Conservation (phyloP, 2,797 vertebrate species). For the Cossypha dichroa region DNA sequence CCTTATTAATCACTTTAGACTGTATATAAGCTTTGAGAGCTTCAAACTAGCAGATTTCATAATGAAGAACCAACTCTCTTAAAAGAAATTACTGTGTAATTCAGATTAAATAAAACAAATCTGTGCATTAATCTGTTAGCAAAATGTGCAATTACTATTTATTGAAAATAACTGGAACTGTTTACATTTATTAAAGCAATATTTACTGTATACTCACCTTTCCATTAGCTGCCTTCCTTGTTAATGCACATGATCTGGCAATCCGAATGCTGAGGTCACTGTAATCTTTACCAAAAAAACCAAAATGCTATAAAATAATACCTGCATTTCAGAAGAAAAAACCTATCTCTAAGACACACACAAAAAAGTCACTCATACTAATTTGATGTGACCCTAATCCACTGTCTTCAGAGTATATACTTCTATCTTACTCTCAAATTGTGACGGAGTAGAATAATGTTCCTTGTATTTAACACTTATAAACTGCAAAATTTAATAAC, state of each 20-base stretch:
- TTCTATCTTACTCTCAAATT: background rate
- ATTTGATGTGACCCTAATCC: background rate
- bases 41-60: background rate
- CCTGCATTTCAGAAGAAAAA: background rate
- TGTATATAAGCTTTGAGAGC: background rate
- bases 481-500: background rate
- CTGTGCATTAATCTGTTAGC: background rate
- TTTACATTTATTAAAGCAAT: background rate
- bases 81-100: background rate
- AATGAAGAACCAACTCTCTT: background rate
- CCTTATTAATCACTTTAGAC: background rate
- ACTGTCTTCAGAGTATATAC: background rate
- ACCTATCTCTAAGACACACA: background rate
- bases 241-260: slow-evolving; percentile 81
- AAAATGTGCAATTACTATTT: background rate
- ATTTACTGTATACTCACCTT: slow-evolving; percentile 69
- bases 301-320: background rate
- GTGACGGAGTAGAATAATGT: background rate
- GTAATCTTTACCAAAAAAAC: slow-evolving; percentile 66
- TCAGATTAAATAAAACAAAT: background rate
- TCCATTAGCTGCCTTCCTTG: background rate
- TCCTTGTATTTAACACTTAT: background rate
- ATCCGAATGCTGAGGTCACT: slow-evolving; percentile 75
- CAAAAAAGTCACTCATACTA: background rate
- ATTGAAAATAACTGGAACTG: background rate